Evolutionary conservation across 2,888 invertebrate genomes (phyloP).

Genomic region (Sclerodermus sp.): DNA sequence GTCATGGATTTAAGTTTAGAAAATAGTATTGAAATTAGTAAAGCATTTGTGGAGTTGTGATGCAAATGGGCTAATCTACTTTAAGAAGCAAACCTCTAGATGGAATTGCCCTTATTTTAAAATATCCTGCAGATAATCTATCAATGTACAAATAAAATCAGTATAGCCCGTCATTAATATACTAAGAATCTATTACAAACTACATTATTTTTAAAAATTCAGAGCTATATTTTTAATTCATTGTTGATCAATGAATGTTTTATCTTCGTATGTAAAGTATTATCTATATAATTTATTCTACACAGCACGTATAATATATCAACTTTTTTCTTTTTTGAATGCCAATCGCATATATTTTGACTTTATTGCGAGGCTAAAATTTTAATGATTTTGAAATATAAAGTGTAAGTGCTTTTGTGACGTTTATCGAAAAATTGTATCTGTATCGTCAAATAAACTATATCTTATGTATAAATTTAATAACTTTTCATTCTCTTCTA

Average conservation of each 20-base stretch:
- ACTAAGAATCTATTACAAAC: slow-evolving; percentile 21
- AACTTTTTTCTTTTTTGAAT: slow-evolving; percentile 29
- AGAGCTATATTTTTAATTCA: slow-evolving; percentile 48
- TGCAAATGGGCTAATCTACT: too few species aligned
- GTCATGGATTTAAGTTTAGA: too few species aligned
- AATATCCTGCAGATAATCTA: background rate
- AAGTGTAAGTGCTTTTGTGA: slow-evolving; percentile 8
- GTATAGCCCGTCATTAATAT: slow-evolving; percentile 18
- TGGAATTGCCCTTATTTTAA: too few species aligned
- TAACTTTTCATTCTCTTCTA: background rate
- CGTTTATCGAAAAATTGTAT: slow-evolving; percentile 32
- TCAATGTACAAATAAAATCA: slow-evolving; percentile 20
- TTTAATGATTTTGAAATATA: too few species aligned
- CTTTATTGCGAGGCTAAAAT: too few species aligned
- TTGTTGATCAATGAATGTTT: slow-evolving; percentile 51
- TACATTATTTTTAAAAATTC: slow-evolving; percentile 34
- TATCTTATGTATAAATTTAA: slow-evolving; percentile 34
- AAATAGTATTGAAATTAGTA: too few species aligned
- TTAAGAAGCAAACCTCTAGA: too few species aligned
- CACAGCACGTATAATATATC: slow-evolving; percentile 16
- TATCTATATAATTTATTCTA: slow-evolving; percentile 33
- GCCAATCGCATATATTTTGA: too few species aligned
- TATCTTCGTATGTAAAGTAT: slow-evolving; percentile 13
- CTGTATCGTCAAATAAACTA: slow-evolving; percentile 48
- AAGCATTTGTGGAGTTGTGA: too few species aligned